phyloP scores from a whole-genome alignment of 2,888 invertebrate genomes.

The Caenorhabditis sp. region DNA sequence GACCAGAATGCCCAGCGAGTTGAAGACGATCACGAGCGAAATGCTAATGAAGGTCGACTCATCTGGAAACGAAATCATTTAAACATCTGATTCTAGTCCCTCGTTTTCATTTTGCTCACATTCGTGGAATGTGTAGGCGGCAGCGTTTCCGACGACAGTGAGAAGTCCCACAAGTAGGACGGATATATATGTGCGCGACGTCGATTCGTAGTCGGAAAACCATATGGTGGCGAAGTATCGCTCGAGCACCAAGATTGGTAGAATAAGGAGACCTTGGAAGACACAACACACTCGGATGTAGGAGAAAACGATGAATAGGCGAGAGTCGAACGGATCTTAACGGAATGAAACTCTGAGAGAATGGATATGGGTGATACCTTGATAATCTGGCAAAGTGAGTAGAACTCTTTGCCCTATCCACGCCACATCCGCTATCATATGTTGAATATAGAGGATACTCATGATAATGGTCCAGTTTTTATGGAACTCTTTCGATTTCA shows the following conservation, averaged over 20 bases:
- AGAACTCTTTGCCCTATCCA: slow-evolving; percentile 36
- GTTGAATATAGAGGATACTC: slow-evolving; percentile 41
- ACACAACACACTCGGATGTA: slow-evolving; percentile 32
- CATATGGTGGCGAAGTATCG: slow-evolving; percentile 25
- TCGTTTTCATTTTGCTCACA: slow-evolving; percentile 17
- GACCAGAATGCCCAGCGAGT: slow-evolving; percentile 26
- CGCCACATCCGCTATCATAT: slow-evolving; percentile 30
- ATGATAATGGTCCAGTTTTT: slow-evolving; percentile 41
- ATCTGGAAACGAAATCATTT: slow-evolving; percentile 1
- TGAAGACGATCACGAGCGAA: not conserved
- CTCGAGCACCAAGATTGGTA: slow-evolving; percentile 29
- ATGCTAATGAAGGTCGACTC: slow-evolving; percentile 13
- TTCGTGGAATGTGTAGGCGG: slow-evolving; percentile 26
- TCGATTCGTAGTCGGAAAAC: slow-evolving; percentile 15
- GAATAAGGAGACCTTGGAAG: slow-evolving; percentile 23
- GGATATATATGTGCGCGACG: slow-evolving; percentile 1
- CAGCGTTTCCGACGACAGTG: slow-evolving; percentile 1
- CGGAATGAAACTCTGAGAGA: not conserved
- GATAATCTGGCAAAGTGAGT: not conserved
- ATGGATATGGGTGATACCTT: not conserved
- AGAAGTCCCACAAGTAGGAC: slow-evolving; percentile 2
- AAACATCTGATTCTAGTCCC: not conserved
- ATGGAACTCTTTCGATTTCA: slow-evolving; percentile 28
- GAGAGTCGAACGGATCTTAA: slow-evolving; percentile 26
- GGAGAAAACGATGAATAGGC: slow-evolving; percentile 6